Base-by-base conservation (phyloP, 2,797 vertebrate genomes). In the Sebastes cheni region DNA sequence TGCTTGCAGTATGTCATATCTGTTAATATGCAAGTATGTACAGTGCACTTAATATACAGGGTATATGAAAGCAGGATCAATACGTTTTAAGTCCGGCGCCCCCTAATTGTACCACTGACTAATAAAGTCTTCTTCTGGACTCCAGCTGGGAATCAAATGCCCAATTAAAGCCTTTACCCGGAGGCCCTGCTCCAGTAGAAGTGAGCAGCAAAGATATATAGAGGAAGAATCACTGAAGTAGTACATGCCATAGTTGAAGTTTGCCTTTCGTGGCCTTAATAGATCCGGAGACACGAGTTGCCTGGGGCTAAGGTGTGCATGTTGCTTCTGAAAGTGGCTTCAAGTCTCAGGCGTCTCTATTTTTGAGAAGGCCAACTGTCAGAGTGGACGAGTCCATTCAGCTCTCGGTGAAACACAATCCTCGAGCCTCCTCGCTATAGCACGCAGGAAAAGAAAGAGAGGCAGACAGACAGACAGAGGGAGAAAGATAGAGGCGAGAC, bases 161-260 rank as follows among this genome's bases (percentile, higher is more conserved):
- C 73, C 86, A 89, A 80, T 91, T 84, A 90, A 82, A 87, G 80
- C 30, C 59, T 77, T 68, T 76, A 75, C 80, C 77, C 70, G 16
- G 13, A 82, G 78, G 88, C 72, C 58, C 82, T 62, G 64, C 60
- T 84, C n/a, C 11, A 58, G 64, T 60, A 75, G 67, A 80, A 72
- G 60, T 79, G 66, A 80, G 62, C 55, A 54, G 65, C 72, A 67
- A 80, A 78, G 13, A 42, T 50, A 2, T 46, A 50, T 22, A 60
- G 52, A 69, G 46, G 72, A 68, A 66, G 69, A 78, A 54, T 78
- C n/a, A 77, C 62, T 50, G 50, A 81, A 81, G 60, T 50, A 52
- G 70, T 67, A 70, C 56, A 60, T 70, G 77, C 25, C 55, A 60
- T 34, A 77, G 79, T 79, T 68, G 66, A 81, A 50, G 79, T 70